Conservation (phyloP, 2,888 invertebrate species). For the Piscicola geometra region DNA sequence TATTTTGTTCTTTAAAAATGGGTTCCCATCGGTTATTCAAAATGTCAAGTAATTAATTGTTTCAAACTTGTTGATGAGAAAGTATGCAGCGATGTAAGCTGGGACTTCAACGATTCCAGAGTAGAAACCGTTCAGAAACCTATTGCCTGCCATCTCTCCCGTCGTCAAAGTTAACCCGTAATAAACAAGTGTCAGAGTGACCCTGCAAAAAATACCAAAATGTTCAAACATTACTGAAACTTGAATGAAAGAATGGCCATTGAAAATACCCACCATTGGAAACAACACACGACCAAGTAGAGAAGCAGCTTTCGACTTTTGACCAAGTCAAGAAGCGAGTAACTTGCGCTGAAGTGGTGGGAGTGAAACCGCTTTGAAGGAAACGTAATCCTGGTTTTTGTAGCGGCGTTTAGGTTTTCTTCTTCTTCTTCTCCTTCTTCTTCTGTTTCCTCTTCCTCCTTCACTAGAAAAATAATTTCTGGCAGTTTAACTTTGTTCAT, state of each 20-base stretch:
- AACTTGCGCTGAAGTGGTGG: neutral
- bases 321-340: neutral
- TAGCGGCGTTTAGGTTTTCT: neutral
- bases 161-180: constrained; percentile 48
- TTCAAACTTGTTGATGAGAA: constrained; percentile 42
- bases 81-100: constrained; percentile 42
- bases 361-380: neutral
- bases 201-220: constrained; percentile 41
- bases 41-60: no score
- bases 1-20: neutral
- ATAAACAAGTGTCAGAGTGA: constrained; percentile 46
- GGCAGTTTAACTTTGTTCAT: constrained; percentile 42
- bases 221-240: neutral
- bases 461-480: neutral
- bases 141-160: constrained; percentile 46
- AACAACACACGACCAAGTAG: neutral
- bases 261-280: neutral
- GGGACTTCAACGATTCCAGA: constrained; percentile 45
- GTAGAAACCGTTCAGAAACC: constrained; percentile 46
- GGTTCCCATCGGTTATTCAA: no score
- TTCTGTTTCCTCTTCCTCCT: neutral
- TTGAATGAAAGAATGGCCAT: neutral
- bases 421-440: neutral
- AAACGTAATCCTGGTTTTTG: neutral
- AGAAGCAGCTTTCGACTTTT: neutral